Evolutionary conservation across 2,888 invertebrate species (phyloP), one percentile per base, ranked within the genome.

Genomic region (Sturmia bella): DNA sequence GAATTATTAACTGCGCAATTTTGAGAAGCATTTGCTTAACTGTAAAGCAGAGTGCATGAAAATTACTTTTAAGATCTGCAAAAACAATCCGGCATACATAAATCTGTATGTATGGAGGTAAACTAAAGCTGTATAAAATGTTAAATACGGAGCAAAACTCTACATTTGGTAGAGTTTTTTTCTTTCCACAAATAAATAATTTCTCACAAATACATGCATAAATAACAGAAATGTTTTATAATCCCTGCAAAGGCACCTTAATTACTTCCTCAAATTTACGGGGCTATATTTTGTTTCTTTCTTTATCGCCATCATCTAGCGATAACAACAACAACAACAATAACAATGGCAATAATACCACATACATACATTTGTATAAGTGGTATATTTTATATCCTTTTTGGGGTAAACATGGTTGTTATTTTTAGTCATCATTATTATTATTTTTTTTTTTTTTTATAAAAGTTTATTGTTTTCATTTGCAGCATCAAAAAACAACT

Each of bases 381-480:
- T 27, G 27, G 11, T 54, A 17, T 17, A 17, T 43, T 68, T 32
- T 27, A 56, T 68, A 27, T 45, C n/a, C 27, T 50, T 63, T n/a
- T 32, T 7, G 7, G 37, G 13, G 17, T 9, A 37, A 37, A 24
- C 11, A 21, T 41, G 24, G 68, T 27, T 68, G 24, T 52, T 54
- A 21, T 37, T 52, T 66, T 19, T 2, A 19, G 52, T 39, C 52
- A 24, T 56, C 32, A 45, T 56, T 54, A 21, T 73, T 73, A 61
- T 61, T 48, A 45, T 37, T 21, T n/a, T 56, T 32, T 32, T 52
- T 56, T 15, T 37, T 56, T 11, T 32, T 12, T 32, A 32, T 27
- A 45, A 48, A 69, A 50, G 32, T 70, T 70, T 64, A 70, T 77
- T 77, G 66, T 72, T 66, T 59, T 48, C 54, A 59, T 52, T 59